Evolutionary conservation across 2,797 vertebrate species (phyloP).

Genomic region (Lophius americanus): DNA sequence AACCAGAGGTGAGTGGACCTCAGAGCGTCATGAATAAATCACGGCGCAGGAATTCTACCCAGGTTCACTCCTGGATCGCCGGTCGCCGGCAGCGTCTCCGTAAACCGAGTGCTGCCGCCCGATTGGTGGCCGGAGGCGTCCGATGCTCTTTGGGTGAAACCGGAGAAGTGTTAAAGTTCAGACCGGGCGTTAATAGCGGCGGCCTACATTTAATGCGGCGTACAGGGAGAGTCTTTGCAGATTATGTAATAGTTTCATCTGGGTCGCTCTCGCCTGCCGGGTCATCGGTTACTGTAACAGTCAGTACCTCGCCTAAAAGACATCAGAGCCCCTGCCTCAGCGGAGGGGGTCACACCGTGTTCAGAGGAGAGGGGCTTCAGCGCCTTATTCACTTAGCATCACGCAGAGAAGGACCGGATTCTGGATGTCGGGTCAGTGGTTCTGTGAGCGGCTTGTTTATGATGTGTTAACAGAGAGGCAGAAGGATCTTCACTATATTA

Average conservation of each 20-base stretch:
- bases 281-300: constrained; percentile 48
- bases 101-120: neutral
- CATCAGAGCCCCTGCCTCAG: too few relatives aligned
- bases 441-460: constrained; percentile 43
- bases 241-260: constrained; percentile 67
- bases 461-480: constrained; percentile 46
- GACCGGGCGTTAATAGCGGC: constrained; percentile 38
- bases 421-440: neutral
- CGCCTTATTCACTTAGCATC: too few relatives aligned
- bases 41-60: neutral
- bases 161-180: constrained; percentile 55
- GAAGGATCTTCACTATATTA: constrained; percentile 41
- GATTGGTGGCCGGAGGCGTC: constrained; percentile 36
- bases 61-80: too few relatives aligned
- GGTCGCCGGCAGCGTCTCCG: neutral
- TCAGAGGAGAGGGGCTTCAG: constrained; percentile 18
- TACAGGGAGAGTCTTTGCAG: constrained; percentile 60
- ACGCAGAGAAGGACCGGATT: neutral
- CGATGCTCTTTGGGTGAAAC: constrained; percentile 54
- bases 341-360: constrained; percentile 14
- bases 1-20: neutral
- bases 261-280: constrained; percentile 45
- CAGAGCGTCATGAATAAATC: neutral
- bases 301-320: constrained; percentile 28
- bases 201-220: constrained; percentile 55